Evolutionary conservation across 1,140 invertebrate species (phyloP), one percentile per base, ranked within the genome.

Genomic region (Phocides pigmalion): DNA sequence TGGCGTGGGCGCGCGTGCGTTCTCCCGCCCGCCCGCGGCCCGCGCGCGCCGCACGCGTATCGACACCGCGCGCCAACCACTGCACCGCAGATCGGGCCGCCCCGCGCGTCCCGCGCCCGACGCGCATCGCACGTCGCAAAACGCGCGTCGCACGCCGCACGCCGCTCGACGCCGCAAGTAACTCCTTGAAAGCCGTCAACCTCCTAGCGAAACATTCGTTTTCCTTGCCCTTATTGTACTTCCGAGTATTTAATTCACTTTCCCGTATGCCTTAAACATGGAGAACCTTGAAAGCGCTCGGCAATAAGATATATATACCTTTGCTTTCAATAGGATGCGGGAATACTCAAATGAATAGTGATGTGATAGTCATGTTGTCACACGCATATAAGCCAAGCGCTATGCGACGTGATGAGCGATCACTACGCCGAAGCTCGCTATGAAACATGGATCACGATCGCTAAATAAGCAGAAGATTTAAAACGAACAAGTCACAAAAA

Each of bases 11-110:
- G 63, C 71, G 70, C 78, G 70, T 70, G 72, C 72, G 68, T 70
- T 68, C 70, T 62, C 75, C 62, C 64, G 25, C 63, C 66, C 67
- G 51, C 76, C 66, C 58, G 64, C 66, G 56, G 47, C 66, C 65
- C 70, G 63, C 68, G 65, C 67, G 68, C 74, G 64, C 80, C 76
- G 73, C 79, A 79, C 83, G 68, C 84, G 83, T 82, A 85, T 87
- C 82, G 84, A 86, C 82, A 88, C 79, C 82, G 77, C 74, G 72
- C 73, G 74, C 76, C 75, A 73, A 81, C 82, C 77, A 81, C 81
- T 81, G 79, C 82, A 84, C 74, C 84, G 77, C 74, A 75, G 58
- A 68, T 28, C 58, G 66, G 44, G 63, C 65, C 54, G 54, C 54
- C 64, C 63, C 67, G 72, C 75, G 53, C 64, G 39, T 64, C 61